Evolutionary conservation across 2,797 vertebrate species (phyloP).

Genomic region (Falco concolor): DNA sequence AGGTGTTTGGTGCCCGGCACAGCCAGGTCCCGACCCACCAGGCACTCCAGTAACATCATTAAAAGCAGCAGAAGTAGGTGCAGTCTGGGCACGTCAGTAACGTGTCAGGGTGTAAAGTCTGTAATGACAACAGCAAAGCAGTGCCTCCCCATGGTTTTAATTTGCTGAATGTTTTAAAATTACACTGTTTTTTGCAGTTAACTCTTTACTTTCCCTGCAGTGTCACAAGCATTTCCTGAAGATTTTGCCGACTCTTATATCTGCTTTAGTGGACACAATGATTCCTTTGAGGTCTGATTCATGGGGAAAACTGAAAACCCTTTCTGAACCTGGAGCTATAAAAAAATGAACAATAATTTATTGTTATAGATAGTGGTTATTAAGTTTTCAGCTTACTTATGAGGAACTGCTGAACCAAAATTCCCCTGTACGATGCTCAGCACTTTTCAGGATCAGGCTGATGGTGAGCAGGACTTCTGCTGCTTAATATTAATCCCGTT

Average conservation of each 20-base stretch:
- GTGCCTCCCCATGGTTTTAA: not conserved
- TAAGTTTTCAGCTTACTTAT: not conserved
- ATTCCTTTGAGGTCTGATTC: not conserved
- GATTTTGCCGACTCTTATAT: not conserved
- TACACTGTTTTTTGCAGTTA: not conserved
- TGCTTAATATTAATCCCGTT: conserved; percentile 36
- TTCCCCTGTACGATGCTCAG: not conserved
- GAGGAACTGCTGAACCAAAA: not conserved
- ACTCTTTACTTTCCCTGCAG: not conserved
- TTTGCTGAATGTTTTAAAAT: not conserved
- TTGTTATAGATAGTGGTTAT: not conserved
- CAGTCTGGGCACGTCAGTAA: not conserved
- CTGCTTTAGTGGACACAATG: not conserved
- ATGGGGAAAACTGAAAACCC: not conserved
- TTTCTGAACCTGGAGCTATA: not conserved
- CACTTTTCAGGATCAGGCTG: conserved; percentile 10
- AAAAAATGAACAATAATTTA: not conserved
- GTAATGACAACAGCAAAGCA: not conserved
- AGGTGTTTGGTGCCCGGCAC: fast-evolving
- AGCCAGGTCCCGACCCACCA: not conserved
- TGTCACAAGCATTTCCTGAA: not conserved
- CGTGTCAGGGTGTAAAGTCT: not conserved
- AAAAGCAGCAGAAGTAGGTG: not conserved
- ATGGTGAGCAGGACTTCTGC: conserved; percentile 20
- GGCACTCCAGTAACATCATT: too few species aligned